Base-by-base conservation (phyloP, 2,113 vertebrate species). In the Cepphus grylle region DNA sequence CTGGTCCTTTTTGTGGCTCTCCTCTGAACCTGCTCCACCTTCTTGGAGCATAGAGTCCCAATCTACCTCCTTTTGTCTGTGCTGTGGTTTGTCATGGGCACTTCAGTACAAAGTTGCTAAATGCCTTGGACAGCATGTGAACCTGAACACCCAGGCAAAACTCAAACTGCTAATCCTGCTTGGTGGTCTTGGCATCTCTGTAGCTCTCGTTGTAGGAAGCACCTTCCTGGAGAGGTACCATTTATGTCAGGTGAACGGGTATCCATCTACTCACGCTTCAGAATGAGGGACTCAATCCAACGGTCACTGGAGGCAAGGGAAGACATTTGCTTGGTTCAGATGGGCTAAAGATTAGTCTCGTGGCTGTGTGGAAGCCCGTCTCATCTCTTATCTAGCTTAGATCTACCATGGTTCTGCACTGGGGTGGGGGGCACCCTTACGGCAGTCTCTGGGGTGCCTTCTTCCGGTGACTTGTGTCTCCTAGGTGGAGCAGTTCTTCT, bases 341-440 rank as follows among this genome's bases (percentile, higher is more conserved):
- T 52, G 27, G 14, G 32, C 62, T 81, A 40, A 73, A 15, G 27
- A 42, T 79, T 55, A 47, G 1, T 43, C n/a, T 74, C 0, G 0
- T 55, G 66, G 20, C 49, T 72, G 5, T 77, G 19, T 59, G 27
- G 65, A 79, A 81, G 15, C 4, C 8, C 13, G 18, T 72, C 6
- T 85, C 8, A 40, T 49, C 36, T 56, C 34, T 90, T 4, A 1
- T 52, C 43, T 80, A 36, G 10, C 66, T 92, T 88, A 65, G 47
- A 30, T 82, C 26, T 85, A 18, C 23, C 34, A 14, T 61, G 42
- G 30, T 65, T 90, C 49, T 94, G 66, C 49, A 21, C 36, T 32
- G 26, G 7, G 11, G 19, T 27, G 74, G 55, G 42, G 27, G 59
- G 61, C 17, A n/a, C 13, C 3, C 12, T 74, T 74, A 26, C 0